Evolutionary conservation across 2,888 invertebrate species (phyloP), one percentile per base, ranked within the genome.

Genomic region (Caenorhabditis japonica): DNA sequence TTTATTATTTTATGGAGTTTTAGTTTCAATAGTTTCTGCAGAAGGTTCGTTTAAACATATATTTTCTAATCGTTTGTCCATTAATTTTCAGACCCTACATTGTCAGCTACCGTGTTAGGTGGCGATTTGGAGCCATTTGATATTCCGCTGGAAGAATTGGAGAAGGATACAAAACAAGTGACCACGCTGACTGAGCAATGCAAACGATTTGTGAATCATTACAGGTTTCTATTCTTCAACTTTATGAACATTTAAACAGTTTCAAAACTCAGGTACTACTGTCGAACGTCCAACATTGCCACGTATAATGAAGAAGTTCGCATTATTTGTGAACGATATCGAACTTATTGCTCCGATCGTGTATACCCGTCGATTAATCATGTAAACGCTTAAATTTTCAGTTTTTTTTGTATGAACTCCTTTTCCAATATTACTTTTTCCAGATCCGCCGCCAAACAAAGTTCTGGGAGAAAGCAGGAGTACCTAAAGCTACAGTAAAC

Each of bases 261-360:
- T 38, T 12, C 27, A 33, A 5, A 10, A 33, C n/a, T 23, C 41
- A 81, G 80, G 36, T 83, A 84, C 58, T 84, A 84, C 66, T 84
- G 84, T 56, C 78, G 80, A 23, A 69, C 74, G 12, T 83, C 83
- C 13, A 84, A 84, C 68, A 81, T 84, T 19, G 84, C 83, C 38
- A 80, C 72, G 10, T 84, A 84, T 64, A 84, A 84, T 43, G 84
- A 84, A 53, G 84, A 84, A 53, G 73, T 84, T n/a, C 75, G 84
- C 19, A 83, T 84, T 44, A 83, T 84, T 17, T 84, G 84, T 39
- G 84, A 84, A 61, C 53, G 84, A 5, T 84, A 83, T 55, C 56
- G 83, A 15, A 77, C 79, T 1, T 79, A 84, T 44, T 84, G 84
- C 56, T 77, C 82, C 4, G 82, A 84, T 58, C 59, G 83, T 4